Percentiles rank a stretch among this genome's conserved stretches.
Evolutionary conservation across 2,797 vertebrate genomes (phyloP).

Genomic region (Psittacula echo): DNA sequence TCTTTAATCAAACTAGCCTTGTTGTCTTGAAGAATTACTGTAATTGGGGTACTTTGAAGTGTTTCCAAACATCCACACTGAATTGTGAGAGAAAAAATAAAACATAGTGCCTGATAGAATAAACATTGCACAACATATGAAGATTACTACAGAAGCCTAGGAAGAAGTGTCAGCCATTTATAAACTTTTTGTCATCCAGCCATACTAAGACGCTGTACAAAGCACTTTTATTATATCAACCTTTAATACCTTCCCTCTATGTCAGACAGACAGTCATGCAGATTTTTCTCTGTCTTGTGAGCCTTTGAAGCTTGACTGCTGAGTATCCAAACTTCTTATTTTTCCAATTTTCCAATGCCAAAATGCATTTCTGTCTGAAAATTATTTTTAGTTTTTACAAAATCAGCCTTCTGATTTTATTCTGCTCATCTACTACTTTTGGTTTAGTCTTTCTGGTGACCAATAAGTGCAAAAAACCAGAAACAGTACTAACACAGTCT

Average conservation of each 20-base stretch:
- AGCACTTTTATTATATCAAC: neutral
- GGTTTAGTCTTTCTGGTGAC: neutral
- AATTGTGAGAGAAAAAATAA: neutral
- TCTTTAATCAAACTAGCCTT: neutral
- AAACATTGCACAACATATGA: neutral
- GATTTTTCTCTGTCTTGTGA: conserved; percentile 9
- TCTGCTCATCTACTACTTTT: conserved; percentile 19
- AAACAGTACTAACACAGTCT: neutral
- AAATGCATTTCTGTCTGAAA: conserved; percentile 39
- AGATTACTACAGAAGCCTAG: neutral
- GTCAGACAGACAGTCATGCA: neutral
- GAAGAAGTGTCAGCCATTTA: neutral
- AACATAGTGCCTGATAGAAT: neutral
- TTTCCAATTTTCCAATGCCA: conserved; percentile 2
- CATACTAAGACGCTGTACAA: neutral
- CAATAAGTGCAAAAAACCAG: neutral
- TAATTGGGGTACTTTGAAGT: neutral
- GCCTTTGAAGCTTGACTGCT: conserved; percentile 57
- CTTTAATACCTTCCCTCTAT: neutral
- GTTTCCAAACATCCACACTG: neutral
- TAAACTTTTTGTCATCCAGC: neutral
- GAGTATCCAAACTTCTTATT: neutral
- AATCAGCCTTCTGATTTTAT: conserved; percentile 37
- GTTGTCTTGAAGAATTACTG: neutral
- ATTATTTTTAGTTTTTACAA: conserved; percentile 10